A percentile compares a stretch with the other conserved stretches of the same genome.
These are phyloP conservation scores for Pteromalus puparum DNA, from an alignment of 1,140 invertebrate species.

Conservation along the genomic window DNA sequence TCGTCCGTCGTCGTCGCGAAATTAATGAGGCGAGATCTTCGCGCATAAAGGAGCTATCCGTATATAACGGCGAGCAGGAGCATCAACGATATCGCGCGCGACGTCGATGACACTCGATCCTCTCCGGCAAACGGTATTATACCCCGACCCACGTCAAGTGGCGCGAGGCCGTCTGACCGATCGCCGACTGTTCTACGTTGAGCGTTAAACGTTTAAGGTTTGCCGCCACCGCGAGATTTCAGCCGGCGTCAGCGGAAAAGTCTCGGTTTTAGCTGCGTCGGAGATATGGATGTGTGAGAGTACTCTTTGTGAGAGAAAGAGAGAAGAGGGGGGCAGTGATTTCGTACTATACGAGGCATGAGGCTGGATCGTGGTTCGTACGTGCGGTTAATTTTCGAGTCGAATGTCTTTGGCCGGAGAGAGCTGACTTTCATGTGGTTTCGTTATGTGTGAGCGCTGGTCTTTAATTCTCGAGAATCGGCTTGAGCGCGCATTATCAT, in stretches of 20 bases:
- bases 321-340: not conserved
- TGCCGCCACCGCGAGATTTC: not conserved
- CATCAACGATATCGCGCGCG: constrained; percentile 25
- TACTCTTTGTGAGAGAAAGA: too few species aligned
- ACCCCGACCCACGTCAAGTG: not conserved
- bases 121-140: too few species aligned
- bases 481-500: too few species aligned
- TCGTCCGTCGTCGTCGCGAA: not conserved
- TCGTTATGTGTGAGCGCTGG: not conserved
- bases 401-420: not conserved
- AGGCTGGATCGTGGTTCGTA: not conserved
- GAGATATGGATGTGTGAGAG: not conserved
- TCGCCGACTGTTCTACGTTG: constrained; percentile 38
- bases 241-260: not conserved
- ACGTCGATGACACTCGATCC: constrained; percentile 13
- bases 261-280: not conserved
- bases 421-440: not conserved
- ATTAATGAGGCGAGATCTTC: constrained; percentile 42
- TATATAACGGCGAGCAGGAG: not conserved
- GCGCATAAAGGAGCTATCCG: not conserved
- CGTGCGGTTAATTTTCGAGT: not conserved
- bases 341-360: constrained; percentile 24
- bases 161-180: constrained; percentile 33
- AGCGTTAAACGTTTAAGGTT: constrained; percentile 25
- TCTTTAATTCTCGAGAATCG: too few species aligned